These are phyloP conservation scores for Spea hammondii DNA, from an alignment of 2,797 vertebrate genomes.

Conservation along the genomic window DNA sequence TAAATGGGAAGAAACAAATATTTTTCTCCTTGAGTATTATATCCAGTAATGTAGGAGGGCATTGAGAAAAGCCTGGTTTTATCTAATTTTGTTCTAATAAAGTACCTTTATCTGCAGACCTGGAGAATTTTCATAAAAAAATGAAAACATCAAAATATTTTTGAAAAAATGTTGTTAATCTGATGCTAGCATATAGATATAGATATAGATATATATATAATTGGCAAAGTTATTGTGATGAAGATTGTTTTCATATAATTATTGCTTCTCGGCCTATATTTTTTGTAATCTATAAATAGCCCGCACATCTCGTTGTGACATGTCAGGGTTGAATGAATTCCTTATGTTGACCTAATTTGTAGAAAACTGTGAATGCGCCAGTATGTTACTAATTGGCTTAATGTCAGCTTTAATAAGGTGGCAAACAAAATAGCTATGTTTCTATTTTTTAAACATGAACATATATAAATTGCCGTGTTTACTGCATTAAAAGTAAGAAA, in stretches of 20 bases:
- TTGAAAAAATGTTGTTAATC: background rate
- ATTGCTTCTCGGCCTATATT: background rate
- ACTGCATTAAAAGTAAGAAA: too few species aligned
- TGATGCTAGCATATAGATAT: background rate
- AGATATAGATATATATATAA: too few species aligned
- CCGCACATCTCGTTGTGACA: background rate
- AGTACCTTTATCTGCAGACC: too few species aligned
- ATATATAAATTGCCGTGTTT: too few species aligned
- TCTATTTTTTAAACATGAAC: too few species aligned
- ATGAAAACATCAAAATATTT: background rate
- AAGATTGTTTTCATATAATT: background rate
- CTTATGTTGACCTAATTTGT: constrained; percentile 6
- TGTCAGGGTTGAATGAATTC: background rate
- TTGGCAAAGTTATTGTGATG: background rate
- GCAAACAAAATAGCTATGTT: background rate
- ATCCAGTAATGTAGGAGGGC: background rate
- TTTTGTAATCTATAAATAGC: background rate
- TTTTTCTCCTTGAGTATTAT: too few species aligned
- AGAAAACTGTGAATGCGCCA: background rate
- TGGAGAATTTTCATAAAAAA: background rate
- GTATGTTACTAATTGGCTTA: background rate
- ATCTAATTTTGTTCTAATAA: too few species aligned
- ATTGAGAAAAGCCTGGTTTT: background rate
- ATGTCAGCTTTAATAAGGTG: background rate
- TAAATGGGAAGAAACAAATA: too few species aligned